Evolutionary conservation across 1,140 invertebrate species (phyloP).

Genomic region (Scaptomyza pallida): DNA sequence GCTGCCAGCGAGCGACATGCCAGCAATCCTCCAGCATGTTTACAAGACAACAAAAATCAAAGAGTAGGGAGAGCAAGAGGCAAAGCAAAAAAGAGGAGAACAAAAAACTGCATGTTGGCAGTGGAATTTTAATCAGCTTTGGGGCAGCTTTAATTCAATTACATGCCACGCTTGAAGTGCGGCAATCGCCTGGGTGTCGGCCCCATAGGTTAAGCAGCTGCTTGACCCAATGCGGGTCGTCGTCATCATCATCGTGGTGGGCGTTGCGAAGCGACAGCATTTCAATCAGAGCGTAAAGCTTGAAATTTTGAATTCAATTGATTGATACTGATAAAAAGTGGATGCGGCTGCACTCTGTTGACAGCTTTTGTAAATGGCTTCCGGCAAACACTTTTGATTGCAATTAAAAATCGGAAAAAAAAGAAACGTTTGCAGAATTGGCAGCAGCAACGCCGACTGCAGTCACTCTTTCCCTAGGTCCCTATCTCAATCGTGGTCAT

Average conservation of each 20-base stretch:
- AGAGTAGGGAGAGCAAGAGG: no score
- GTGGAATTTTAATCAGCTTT: conserved; percentile 78
- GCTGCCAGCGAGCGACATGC: conserved; percentile 64
- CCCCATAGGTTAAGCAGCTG: conserved; percentile 35
- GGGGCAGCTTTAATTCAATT: conserved; percentile 71
- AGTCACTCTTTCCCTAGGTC: background rate
- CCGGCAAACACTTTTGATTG: conserved; percentile 81
- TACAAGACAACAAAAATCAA: conserved; percentile 33
- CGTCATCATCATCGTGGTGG: conserved; percentile 51
- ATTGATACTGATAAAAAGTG: conserved; percentile 74
- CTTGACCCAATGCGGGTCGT: conserved; percentile 42
- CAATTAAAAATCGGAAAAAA: conserved; percentile 75
- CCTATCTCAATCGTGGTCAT: conserved; percentile 39
- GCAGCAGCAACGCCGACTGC: conserved; percentile 28
- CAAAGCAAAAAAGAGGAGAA: background rate
- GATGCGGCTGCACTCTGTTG: conserved; percentile 56
- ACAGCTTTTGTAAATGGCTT: conserved; percentile 80
- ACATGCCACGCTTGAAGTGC: conserved; percentile 71
- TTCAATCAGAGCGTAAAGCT: conserved; percentile 69
- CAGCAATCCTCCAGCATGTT: conserved; percentile 40
- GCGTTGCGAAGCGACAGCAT: conserved; percentile 13
- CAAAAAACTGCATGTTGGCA: conserved; percentile 13
- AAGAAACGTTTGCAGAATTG: conserved; percentile 78
- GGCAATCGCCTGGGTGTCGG: conserved; percentile 3
- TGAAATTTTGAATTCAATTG: conserved; percentile 33